These are phyloP conservation scores for Latrodectus geometricus DNA, from an alignment of 1,140 invertebrate genomes.

Conservation along the genomic window DNA sequence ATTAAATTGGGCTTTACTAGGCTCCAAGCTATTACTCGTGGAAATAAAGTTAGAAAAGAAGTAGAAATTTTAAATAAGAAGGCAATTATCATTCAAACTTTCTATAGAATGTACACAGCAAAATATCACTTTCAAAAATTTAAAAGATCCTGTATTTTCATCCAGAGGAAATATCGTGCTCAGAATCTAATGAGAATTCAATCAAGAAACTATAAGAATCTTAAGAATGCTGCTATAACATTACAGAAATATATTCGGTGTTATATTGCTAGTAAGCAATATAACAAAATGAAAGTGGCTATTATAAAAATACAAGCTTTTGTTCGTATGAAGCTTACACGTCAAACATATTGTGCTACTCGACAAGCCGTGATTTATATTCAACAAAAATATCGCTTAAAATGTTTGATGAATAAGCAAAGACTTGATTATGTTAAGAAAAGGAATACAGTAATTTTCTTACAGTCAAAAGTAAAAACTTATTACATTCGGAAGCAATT, in stretches of 20 bases:
- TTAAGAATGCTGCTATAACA: neutral
- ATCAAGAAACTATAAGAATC: neutral
- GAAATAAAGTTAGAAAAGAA: neutral
- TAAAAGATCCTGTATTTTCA: neutral
- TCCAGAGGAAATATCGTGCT: neutral
- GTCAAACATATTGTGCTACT: no score
- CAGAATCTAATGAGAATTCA: neutral
- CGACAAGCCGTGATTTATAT: no score
- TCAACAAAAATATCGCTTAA: no score
- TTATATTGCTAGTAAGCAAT: conserved; percentile 9
- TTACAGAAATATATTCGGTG: neutral
- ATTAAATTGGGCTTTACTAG: neutral
- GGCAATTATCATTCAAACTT: neutral
- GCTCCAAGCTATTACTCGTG: conserved; percentile 1
- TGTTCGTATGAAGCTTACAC: no score
- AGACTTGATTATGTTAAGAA: no score
- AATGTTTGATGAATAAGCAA: no score
- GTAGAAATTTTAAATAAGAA: neutral
- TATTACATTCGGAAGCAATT: no score
- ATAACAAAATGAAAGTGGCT: conserved; percentile 41
- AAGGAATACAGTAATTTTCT: no score
- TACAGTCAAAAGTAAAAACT: no score
- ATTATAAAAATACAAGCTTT: neutral
- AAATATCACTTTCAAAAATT: neutral
- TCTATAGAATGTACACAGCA: neutral